Conservation (phyloP, 2,113 vertebrate genomes). For the Rostratula benghalensis region DNA sequence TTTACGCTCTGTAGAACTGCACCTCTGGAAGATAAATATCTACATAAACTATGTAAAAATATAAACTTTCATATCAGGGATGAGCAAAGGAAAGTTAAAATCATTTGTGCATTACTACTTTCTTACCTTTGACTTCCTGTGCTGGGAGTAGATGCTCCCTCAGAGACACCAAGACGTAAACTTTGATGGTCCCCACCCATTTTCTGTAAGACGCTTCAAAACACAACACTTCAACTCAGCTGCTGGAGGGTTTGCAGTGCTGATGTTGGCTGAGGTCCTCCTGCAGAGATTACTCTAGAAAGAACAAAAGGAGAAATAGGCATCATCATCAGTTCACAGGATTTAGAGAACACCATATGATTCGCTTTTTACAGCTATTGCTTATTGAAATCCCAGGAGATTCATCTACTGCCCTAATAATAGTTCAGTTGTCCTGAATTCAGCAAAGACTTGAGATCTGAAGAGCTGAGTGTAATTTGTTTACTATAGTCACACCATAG, state of each 20-base stretch:
- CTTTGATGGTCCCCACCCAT: not conserved
- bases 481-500: not conserved
- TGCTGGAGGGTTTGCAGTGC: not conserved
- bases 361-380: not conserved
- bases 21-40: not conserved
- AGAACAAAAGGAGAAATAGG: not conserved
- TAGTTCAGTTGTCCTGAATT: not conserved
- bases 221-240: not conserved
- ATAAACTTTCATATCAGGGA: not conserved
- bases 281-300: not conserved
- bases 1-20: not conserved
- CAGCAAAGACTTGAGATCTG: not conserved
- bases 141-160: rapidly evolving
- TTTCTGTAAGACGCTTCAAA: not conserved
- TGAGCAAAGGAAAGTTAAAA: not conserved
- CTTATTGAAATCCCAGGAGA: not conserved
- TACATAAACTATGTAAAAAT: not conserved
- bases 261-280: not conserved
- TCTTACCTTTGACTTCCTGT: not conserved
- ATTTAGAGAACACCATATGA: not conserved
- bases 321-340: not conserved
- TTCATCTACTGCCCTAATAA: not conserved
- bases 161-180: rapidly evolving
- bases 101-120: not conserved
- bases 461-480: not conserved